Evolutionary conservation across 1,140 invertebrate genomes (phyloP).

Genomic region (Drosophila pachea): DNA sequence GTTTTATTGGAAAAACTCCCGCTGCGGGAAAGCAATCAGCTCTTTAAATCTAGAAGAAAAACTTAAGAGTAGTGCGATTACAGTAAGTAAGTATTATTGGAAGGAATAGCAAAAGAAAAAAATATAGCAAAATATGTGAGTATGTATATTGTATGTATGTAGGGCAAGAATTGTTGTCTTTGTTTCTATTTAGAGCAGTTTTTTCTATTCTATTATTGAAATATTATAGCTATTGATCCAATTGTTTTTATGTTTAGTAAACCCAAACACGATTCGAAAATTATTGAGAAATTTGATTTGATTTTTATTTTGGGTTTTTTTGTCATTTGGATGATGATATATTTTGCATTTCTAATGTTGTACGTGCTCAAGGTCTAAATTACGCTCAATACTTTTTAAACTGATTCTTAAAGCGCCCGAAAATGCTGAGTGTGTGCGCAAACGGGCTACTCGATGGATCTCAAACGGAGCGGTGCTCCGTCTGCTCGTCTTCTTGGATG

Average conservation of each 20-base stretch:
- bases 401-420: too few species aligned
- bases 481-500: too few species aligned
- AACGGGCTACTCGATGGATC: too few species aligned
- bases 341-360: conserved; percentile 72
- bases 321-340: conserved; percentile 51
- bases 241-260: conserved; percentile 7
- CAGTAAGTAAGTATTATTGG: neutral
- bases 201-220: too few species aligned
- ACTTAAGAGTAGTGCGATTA: neutral
- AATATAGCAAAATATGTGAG: too few species aligned
- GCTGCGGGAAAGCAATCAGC: conserved; percentile 13
- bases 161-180: too few species aligned
- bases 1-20: conserved; percentile 23
- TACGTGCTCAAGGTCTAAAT: conserved; percentile 71
- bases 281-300: conserved; percentile 39
- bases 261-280: conserved; percentile 27
- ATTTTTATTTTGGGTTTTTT: conserved; percentile 11
- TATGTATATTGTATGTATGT: too few species aligned
- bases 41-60: conserved; percentile 12
- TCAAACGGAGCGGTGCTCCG: too few species aligned
- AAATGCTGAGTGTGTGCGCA: too few species aligned
- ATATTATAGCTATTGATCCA: too few species aligned
- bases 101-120: too few species aligned
- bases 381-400: conserved; percentile 47
- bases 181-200: too few species aligned